Conservation (phyloP, 2,797 vertebrate species). For the Acanthurus leucopareius region DNA sequence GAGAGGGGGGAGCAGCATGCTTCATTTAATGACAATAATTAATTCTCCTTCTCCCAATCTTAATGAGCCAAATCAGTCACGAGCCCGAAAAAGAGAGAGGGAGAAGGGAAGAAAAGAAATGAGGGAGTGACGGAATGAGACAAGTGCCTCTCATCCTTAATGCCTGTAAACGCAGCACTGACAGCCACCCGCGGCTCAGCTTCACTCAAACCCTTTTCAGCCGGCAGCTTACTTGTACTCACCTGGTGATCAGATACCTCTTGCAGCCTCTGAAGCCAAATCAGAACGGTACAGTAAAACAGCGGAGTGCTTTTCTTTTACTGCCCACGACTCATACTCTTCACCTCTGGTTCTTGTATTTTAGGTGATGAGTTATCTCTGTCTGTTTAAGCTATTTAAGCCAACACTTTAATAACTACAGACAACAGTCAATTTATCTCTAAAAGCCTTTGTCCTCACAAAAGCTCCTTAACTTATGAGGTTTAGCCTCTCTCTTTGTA, state of each 20-base stretch:
- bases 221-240: conserved; percentile 29
- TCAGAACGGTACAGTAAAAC: conserved; percentile 31
- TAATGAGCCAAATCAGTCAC: conserved; percentile 86
- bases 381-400: conserved; percentile 28
- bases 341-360: conserved; percentile 23
- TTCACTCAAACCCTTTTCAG: conserved; percentile 43
- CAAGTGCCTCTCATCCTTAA: conserved; percentile 69
- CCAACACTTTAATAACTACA: background rate
- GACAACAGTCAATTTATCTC: background rate
- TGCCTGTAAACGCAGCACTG: conserved; percentile 63
- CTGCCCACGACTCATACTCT: conserved; percentile 8
- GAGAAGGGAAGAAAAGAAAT: conserved; percentile 15
- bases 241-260: conserved; percentile 48
- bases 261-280: conserved; percentile 13
- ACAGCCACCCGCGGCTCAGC: conserved; percentile 60
- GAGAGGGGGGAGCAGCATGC: conserved; percentile 62
- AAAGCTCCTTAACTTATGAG: conserved; percentile 10
- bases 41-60: conserved; percentile 79
- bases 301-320: background rate
- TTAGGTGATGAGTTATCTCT: conserved; percentile 14
- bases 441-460: background rate
- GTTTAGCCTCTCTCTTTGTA: background rate
- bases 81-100: conserved; percentile 36
- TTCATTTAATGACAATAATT: conserved; percentile 86
- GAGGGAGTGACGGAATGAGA: conserved; percentile 49